Evolutionary conservation across 2,113 vertebrate species (phyloP).

Genomic region (Lepidothrix coronata): DNA sequence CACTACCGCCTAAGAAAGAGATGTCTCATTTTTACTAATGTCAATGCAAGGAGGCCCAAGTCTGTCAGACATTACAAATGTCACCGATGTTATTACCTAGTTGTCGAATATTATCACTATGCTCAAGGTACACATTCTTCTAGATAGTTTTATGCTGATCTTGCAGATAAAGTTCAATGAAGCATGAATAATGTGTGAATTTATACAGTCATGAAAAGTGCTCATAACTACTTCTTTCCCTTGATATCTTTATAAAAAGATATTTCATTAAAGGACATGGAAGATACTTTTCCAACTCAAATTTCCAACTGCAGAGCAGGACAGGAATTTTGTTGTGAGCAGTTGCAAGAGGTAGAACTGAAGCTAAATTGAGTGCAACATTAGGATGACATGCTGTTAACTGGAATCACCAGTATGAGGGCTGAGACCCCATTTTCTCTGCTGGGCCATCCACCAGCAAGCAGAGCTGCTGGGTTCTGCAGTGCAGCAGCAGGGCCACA

Average conservation of each 20-base stretch:
- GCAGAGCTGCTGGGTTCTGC: background rate
- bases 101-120: background rate
- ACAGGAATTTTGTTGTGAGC: accelerated
- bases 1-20: background rate
- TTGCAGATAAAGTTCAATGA: background rate
- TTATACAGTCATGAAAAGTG: background rate
- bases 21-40: slow-evolving; percentile 20
- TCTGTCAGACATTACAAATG: slow-evolving; percentile 8
- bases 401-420: background rate
- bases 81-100: slow-evolving; percentile 17
- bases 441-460: background rate
- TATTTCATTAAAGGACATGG: background rate
- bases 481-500: background rate
- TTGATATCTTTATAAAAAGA: slow-evolving; percentile 12
- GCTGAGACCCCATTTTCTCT: background rate
- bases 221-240: background rate
- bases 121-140: slow-evolving; percentile 13
- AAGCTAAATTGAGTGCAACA: background rate
- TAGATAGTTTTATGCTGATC: slow-evolving; percentile 19
- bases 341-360: background rate
- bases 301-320: background rate
- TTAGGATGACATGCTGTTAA: background rate
- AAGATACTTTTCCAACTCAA: background rate
- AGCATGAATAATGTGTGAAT: slow-evolving; percentile 21
- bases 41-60: background rate